Percentiles rank a stretch among this genome's conserved stretches.
Conservation (phyloP, 1,140 invertebrate species). For the Drosophila lacertosa region DNA sequence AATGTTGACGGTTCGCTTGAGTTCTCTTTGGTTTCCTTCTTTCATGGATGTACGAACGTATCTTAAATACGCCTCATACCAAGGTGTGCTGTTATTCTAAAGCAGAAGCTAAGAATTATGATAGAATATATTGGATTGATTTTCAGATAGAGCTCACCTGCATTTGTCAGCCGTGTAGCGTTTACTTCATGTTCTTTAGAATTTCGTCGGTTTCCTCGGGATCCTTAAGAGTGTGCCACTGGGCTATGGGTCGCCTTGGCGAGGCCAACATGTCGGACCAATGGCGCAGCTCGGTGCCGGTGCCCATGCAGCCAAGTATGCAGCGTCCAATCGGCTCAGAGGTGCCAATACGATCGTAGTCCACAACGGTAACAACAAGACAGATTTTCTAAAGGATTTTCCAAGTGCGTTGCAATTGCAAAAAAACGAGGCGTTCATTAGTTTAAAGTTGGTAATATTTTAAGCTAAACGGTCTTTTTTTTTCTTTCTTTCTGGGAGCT, state of each 20-base stretch:
- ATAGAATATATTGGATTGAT: background rate
- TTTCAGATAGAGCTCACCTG: constrained; percentile 28
- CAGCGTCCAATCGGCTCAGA: constrained; percentile 99
- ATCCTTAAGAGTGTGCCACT: constrained; percentile 99
- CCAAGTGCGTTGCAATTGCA: constrained; percentile 15
- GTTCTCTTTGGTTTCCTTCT: constrained; percentile 64
- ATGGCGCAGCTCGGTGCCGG: constrained; percentile 98
- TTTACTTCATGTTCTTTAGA: constrained; percentile 83
- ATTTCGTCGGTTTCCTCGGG: constrained; percentile 93
- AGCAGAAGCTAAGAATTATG: background rate
- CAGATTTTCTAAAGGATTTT: constrained; percentile 95
- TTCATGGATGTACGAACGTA: constrained; percentile 48
- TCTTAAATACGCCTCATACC: constrained; percentile 16
- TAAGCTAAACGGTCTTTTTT: constrained; percentile 33
- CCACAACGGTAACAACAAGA: constrained; percentile 98
- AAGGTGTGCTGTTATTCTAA: constrained; percentile 27
- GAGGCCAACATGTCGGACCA: constrained; percentile 99
- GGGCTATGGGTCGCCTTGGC: constrained; percentile 98
- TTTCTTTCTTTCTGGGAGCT: constrained; percentile 22
- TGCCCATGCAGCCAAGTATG: constrained; percentile 98
- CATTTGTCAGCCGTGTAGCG: constrained; percentile 56
- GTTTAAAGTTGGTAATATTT: constrained; percentile 23
- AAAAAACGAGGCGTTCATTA: constrained; percentile 38
- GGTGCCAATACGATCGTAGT: constrained; percentile 99
- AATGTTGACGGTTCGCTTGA: constrained; percentile 69